A percentile compares a stretch with the other conserved stretches of the same genome.
These are phyloP conservation scores for Timema podura DNA, from an alignment of 2,888 invertebrate genomes.

Conservation along the genomic window DNA sequence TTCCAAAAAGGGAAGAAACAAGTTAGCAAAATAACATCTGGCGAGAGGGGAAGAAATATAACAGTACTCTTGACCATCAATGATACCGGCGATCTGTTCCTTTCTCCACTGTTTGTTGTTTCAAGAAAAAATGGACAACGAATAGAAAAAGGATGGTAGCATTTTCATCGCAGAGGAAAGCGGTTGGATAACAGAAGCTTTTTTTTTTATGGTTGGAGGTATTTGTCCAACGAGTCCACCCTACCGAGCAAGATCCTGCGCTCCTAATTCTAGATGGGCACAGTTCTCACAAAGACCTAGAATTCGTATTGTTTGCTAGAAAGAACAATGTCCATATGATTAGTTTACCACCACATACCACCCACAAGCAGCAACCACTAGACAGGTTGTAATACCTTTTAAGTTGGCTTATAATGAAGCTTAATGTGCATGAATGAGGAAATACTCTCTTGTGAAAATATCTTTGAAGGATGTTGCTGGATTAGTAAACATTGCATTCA, in stretches of 20 bases:
- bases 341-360: not conserved
- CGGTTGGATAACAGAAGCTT: too few relatives aligned
- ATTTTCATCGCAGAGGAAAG: not conserved
- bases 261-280: not conserved
- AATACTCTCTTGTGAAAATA: not conserved
- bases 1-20: conserved; percentile 16
- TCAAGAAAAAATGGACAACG: conserved; percentile 3
- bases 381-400: not conserved
- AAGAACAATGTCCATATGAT: not conserved
- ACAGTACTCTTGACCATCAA: conserved; percentile 16
- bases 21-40: conserved; percentile 16
- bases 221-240: conserved; percentile 12
- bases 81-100: conserved; percentile 12
- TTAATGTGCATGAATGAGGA: not conserved
- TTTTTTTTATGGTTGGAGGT: conserved; percentile 1
- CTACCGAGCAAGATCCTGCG: not conserved
- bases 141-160: not conserved
- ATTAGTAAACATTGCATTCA: not conserved
- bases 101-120: conserved; percentile 17
- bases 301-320: not conserved
- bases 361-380: not conserved
- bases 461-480: conserved; percentile 1
- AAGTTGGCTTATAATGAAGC: not conserved
- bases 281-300: not conserved
- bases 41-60: conserved; percentile 14